Evolutionary conservation across 2,888 invertebrate species (phyloP), one percentile per base, ranked within the genome.

Genomic region (Eurytoma californica): DNA sequence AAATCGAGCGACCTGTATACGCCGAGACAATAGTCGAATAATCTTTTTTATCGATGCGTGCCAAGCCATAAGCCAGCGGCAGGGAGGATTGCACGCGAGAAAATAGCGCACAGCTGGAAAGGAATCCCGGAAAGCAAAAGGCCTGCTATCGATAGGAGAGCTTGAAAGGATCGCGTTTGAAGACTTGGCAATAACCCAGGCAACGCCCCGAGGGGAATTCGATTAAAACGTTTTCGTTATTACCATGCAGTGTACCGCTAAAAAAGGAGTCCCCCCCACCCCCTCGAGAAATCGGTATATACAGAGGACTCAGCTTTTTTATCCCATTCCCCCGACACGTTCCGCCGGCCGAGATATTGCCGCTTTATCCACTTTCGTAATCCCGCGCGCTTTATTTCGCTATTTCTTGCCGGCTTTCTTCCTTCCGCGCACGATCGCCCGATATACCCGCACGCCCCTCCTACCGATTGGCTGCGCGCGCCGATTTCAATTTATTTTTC

Each of bases 321-420:
- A 24, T 66, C 72, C 49, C 57, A 12, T 39, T 24, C 30, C 30
- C 39, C 20, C 47, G 4, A 14, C 24, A 24, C 58, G 24, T 12
- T 14, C n/a, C 65, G 16, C 60, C 60, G 24, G 53, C 53, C 47
- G 30, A 57, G 67, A 66, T 51, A 60, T 58, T 55, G 65, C 60
- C 57, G 55, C 55, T 72, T 61, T 67, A 74, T 74, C 53, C 61
- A 68, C 69, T 63, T 69, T 63, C 39, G 58, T 49, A 47, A 77
- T 77, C 49, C 66, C 39, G 55, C 18, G 7, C 60, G 60, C 39
- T 49, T 79, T 75, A 74, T 72, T 78, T 76, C 58, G 28, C 75
- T 58, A 53, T 60, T 72, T 57, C 66, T 67, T 72, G 66, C 73
- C 65, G 78, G 16, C 61, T 39, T 53, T 72, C 77, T 72, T 72